Evolutionary conservation across 1,140 invertebrate species (phyloP).

Genomic region (Matsumurasca onukii): DNA sequence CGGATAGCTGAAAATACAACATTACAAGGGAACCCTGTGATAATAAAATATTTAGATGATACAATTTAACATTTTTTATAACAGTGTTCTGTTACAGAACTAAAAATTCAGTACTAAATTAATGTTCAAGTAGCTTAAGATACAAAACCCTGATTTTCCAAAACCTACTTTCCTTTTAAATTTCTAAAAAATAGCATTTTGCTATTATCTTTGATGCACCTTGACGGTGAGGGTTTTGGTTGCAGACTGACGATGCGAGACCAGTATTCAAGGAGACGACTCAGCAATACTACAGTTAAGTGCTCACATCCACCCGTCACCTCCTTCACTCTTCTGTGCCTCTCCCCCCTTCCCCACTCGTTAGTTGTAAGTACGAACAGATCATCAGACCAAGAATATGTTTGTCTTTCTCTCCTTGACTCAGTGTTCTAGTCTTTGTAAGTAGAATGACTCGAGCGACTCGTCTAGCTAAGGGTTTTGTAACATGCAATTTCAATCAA

Average conservation of each 20-base stretch:
- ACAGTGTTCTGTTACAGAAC: too few relatives aligned
- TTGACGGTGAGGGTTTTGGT: too few relatives aligned
- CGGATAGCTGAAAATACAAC: too few relatives aligned
- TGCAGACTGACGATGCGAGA: slow-evolving; percentile 14
- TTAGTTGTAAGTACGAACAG: slow-evolving; percentile 15
- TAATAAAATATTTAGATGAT: too few relatives aligned
- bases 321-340: slow-evolving; percentile 4
- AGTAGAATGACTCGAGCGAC: slow-evolving; percentile 5
- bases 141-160: too few relatives aligned
- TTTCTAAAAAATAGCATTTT: too few relatives aligned
- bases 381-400: slow-evolving; percentile 20
- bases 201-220: too few relatives aligned
- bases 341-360: neutral
- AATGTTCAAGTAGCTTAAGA: too few relatives aligned
- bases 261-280: slow-evolving; percentile 18
- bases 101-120: too few relatives aligned
- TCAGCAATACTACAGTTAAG: slow-evolving; percentile 25
- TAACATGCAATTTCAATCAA: slow-evolving; percentile 9
- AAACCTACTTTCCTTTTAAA: too few relatives aligned
- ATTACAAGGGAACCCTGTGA: too few relatives aligned
- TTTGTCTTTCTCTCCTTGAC: slow-evolving; percentile 23
- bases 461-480: slow-evolving; percentile 19
- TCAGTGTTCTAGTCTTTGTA: slow-evolving; percentile 19
- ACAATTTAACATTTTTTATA: too few relatives aligned
- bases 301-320: neutral